Base-by-base conservation (phyloP, 1,140 invertebrate genomes). In the Drosophila kanapiae region DNA sequence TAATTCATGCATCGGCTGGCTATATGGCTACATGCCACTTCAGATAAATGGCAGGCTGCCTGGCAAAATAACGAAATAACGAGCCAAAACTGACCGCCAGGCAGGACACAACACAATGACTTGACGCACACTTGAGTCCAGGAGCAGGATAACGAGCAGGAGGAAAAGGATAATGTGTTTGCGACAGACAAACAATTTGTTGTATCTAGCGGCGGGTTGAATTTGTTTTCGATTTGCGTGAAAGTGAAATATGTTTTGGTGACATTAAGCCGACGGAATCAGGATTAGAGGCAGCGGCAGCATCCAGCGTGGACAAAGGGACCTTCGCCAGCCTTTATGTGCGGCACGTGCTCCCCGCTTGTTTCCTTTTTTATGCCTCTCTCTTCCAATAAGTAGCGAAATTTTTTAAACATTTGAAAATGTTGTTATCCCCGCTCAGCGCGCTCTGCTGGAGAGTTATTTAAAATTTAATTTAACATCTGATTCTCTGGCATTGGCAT, bases 231-330 rank as follows among this genome's bases (percentile, higher is more conserved):
- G 78, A 90, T 79, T 90, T 61, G 70, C 53, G 53, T 69, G 60
- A 81, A 85, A 90, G 81, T 82, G 81, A 90, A 90, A 90, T 90
- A 90, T 90, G 85, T 90, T 90, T 90, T 90, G 86, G 85, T 90
- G 85, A 90, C 85, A 86, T 85, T 91, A 90, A 90, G 86, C 85
- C 72, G 75, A 54, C 54, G 86, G 81, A 72, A 91, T 82, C 86
- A 80, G 85, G 85, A 90, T 90, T 90, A 90, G 78, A 90, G 57
- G 85, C 82, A 82, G 33, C 53, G 53, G 37, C 51, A 54, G 80
- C 70, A 77, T 80, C 68, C 75, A 29, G 59, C 33, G 35, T 75
- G 75, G 67, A 82, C 86, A 90, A 88, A 64, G 38, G 60, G 43
- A 48, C 51, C 31, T 54, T 62, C 43, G 62, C 61, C 29, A 42